Percentiles rank a stretch among this genome's conserved stretches.
phyloP scores from a whole-genome alignment of 2,113 vertebrate species.

The Geococcyx californianus region DNA sequence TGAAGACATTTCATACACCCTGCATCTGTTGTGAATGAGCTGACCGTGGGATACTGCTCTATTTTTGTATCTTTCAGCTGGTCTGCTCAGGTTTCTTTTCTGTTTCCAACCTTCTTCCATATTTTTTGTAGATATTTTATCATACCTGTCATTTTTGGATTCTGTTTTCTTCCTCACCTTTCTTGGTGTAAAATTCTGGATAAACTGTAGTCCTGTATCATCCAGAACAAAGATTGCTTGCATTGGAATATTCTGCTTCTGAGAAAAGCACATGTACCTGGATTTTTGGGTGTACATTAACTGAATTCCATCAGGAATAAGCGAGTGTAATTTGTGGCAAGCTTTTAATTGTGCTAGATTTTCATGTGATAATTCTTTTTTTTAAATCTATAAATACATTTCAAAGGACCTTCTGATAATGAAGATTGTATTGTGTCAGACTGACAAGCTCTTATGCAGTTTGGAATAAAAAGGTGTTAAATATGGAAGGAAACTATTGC shows the following conservation, averaged over 20 bases:
- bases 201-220: neutral
- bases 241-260: neutral
- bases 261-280: neutral
- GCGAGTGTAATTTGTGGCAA: neutral
- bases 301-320: neutral
- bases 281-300: neutral
- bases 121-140: neutral
- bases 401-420: slow-evolving; percentile 13
- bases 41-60: neutral
- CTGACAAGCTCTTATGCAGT: neutral
- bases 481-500: slow-evolving; percentile 2
- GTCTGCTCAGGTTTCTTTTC: neutral
- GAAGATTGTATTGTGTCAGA: neutral
- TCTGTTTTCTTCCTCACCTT: neutral
- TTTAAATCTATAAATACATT: neutral
- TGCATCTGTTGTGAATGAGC: neutral
- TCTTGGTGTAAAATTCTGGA: neutral
- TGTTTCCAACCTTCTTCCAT: neutral
- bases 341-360: neutral
- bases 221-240: neutral
- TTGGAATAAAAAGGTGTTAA: neutral
- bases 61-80: neutral
- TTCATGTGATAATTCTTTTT: neutral
- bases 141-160: neutral
- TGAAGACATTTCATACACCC: accelerated